A percentile compares a stretch with the other conserved stretches of the same genome.
These are phyloP conservation scores for Venustaconcha ellipsiformis DNA, from an alignment of 1,140 invertebrate genomes.

Conservation along the genomic window DNA sequence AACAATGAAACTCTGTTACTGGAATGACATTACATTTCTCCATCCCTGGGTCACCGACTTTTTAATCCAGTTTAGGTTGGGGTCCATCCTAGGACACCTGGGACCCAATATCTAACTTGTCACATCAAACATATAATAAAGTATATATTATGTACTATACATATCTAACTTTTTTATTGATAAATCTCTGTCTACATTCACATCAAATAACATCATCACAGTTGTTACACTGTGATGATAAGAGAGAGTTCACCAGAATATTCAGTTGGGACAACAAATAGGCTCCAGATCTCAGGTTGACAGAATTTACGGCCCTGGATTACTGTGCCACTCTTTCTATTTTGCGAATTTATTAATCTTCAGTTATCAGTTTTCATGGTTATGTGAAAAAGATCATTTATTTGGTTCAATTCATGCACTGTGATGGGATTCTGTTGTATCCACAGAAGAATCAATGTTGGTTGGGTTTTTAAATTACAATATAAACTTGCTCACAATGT, in stretches of 20 bases:
- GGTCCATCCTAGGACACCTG: neutral
- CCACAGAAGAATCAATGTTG: no score
- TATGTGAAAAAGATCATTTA: no score
- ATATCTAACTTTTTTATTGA: neutral
- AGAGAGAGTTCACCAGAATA: neutral
- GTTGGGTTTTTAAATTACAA: no score
- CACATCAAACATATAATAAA: neutral
- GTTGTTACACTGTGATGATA: neutral
- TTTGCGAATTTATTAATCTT: no score
- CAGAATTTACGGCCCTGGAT: no score
- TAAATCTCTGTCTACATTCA: neutral
- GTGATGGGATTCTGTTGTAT: no score
- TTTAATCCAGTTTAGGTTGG: neutral
- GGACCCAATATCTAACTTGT: neutral
- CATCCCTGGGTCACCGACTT: neutral
- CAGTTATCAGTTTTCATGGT: no score
- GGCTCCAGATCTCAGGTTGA: no score
- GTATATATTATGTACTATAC: neutral
- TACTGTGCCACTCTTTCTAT: no score
- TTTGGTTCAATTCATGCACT: no score
- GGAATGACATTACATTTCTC: neutral
- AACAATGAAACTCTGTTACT: neutral
- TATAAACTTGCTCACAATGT: no score
- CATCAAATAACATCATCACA: neutral
- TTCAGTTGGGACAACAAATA: no score